Percentiles rank a stretch among this genome's conserved stretches.
Evolutionary conservation across 2,888 invertebrate species (phyloP).

Genomic region (Phorcus lineatus): DNA sequence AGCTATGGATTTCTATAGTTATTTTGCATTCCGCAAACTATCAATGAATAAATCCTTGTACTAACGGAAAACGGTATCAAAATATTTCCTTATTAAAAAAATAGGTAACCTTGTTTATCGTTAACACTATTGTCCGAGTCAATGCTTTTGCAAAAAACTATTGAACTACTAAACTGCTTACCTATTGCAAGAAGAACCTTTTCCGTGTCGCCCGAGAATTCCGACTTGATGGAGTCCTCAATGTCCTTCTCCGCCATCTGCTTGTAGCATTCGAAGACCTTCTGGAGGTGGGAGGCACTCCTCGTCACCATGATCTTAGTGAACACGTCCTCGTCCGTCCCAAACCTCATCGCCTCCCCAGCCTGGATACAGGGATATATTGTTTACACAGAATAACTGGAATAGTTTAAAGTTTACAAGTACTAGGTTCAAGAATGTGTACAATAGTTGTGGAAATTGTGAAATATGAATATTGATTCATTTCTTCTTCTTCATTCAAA

Average conservation of each 20-base stretch:
- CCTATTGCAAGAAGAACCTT: constrained; percentile 51
- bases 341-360: constrained; percentile 48
- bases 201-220: constrained; percentile 50
- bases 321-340: constrained; percentile 61
- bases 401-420: too few relatives aligned
- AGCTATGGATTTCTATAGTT: too few relatives aligned
- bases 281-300: constrained; percentile 50
- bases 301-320: constrained; percentile 51
- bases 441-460: too few relatives aligned
- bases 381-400: too few relatives aligned
- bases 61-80: too few relatives aligned
- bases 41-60: neutral
- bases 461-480: too few relatives aligned
- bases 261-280: constrained; percentile 49
- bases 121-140: too few relatives aligned
- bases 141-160: too few relatives aligned
- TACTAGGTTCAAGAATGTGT: too few relatives aligned
- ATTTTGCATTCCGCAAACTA: neutral
- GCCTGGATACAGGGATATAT: constrained; percentile 38
- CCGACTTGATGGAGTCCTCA: constrained; percentile 42
- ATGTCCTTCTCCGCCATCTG: constrained; percentile 42
- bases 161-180: neutral
- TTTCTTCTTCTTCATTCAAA: too few relatives aligned
- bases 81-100: too few relatives aligned
- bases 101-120: too few relatives aligned